Percentiles rank a stretch among this genome's conserved stretches.
phyloP scores from a whole-genome alignment of 2,113 vertebrate genomes.

The Andinoacara biseriatus region DNA sequence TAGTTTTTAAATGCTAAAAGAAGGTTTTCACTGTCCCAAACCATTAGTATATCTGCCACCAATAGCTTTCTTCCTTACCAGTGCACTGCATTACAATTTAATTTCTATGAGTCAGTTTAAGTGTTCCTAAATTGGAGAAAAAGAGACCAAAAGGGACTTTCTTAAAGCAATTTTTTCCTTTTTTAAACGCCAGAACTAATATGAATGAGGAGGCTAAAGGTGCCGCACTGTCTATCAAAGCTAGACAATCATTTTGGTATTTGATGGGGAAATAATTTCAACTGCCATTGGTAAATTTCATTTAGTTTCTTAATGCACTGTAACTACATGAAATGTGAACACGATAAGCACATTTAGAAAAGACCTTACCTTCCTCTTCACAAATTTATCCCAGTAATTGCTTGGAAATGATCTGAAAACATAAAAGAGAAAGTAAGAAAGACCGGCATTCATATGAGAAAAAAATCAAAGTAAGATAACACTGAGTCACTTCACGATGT shows the following conservation, averaged over 20 bases:
- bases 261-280: conserved; percentile 48
- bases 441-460: background rate
- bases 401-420: conserved; percentile 92
- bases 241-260: conserved; percentile 22
- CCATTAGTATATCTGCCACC: background rate
- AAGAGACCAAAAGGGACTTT: background rate
- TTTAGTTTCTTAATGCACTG: conserved; percentile 39
- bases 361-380: conserved; percentile 85
- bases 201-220: background rate
- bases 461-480: background rate
- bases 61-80: background rate
- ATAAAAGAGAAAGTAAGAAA: conserved; percentile 33
- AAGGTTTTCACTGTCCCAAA: background rate
- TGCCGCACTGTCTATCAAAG: conserved; percentile 6
- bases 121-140: background rate
- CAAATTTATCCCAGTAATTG: conserved; percentile 99
- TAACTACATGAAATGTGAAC: conserved; percentile 31
- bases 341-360: conserved; percentile 7
- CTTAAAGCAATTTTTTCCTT: background rate
- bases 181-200: background rate
- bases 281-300: conserved; percentile 42
- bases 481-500: background rate
- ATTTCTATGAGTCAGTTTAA: background rate
- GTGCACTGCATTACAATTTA: background rate
- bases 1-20: background rate